Evolutionary conservation across 2,888 invertebrate species (phyloP).

Genomic region (Meganola albula): DNA sequence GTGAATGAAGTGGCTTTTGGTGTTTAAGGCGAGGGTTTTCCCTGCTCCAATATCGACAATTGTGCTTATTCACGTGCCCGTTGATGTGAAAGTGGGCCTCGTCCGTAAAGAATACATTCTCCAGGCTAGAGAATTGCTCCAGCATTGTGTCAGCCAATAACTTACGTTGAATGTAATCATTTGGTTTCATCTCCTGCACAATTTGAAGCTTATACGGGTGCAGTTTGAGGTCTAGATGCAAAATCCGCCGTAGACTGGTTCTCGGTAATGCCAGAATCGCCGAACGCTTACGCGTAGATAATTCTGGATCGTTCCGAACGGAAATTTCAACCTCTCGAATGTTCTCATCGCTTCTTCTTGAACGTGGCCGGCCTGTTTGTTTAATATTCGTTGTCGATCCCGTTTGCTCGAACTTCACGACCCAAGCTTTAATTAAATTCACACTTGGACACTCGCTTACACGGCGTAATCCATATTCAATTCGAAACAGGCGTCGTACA

Average conservation of each 20-base stretch:
- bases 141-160: neutral
- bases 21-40: neutral
- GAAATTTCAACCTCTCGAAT: conserved; percentile 3
- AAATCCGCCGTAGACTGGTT: conserved; percentile 19
- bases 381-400: conserved; percentile 7
- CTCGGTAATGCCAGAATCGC: conserved; percentile 2
- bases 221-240: neutral
- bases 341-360: neutral
- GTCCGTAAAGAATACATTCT: neutral
- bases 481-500: conserved; percentile 9
- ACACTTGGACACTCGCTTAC: conserved; percentile 10
- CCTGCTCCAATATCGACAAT: neutral
- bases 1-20: conserved; percentile 1
- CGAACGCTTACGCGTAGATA: conserved; percentile 14
- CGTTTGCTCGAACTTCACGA: conserved; percentile 14
- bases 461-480: conserved; percentile 6
- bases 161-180: neutral
- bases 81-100: neutral
- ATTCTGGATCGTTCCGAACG: conserved; percentile 12
- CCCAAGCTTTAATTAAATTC: conserved; percentile 13
- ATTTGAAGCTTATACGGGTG: neutral
- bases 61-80: conserved; percentile 1
- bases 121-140: neutral
- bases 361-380: neutral
- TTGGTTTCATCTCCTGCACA: neutral